Percentiles rank a stretch among this genome's conserved stretches.
Conservation (phyloP, 2,888 invertebrate species). For the Trachelus troglodyta region DNA sequence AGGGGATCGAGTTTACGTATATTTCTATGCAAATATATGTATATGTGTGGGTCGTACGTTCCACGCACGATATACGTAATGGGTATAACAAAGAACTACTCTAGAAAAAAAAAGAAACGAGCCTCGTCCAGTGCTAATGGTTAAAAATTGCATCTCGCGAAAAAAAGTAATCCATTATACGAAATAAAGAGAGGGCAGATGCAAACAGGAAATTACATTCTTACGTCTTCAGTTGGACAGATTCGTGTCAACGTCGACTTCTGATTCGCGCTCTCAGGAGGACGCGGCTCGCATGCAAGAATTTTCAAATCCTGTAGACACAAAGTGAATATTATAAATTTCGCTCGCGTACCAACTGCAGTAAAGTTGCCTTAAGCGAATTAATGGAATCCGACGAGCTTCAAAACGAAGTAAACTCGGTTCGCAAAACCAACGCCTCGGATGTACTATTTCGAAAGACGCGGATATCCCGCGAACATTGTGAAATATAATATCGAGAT, state of each 20-base stretch:
- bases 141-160: background rate
- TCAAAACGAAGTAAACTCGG: background rate
- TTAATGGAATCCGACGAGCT: slow-evolving; percentile 33
- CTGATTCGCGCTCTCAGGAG: background rate
- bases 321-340: slow-evolving; percentile 29
- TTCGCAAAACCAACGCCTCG: background rate
- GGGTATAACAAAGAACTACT: background rate
- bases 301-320: slow-evolving; percentile 30
- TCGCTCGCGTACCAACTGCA: slow-evolving; percentile 45
- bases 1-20: background rate
- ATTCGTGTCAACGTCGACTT: background rate
- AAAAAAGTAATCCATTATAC: background rate
- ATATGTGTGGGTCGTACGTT: background rate
- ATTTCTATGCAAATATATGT: background rate
- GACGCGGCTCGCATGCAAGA: slow-evolving; percentile 26
- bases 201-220: background rate
- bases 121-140: background rate
- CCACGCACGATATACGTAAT: background rate
- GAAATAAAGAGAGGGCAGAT: background rate
- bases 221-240: background rate
- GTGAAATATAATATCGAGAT: background rate
- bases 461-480: background rate
- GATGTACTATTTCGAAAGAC: background rate
- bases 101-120: background rate
- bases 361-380: slow-evolving; percentile 48